A percentile compares a stretch with the other conserved stretches of the same genome.
phyloP scores from a whole-genome alignment of 2,113 vertebrate genomes.

The Xyrauchen texanus region DNA sequence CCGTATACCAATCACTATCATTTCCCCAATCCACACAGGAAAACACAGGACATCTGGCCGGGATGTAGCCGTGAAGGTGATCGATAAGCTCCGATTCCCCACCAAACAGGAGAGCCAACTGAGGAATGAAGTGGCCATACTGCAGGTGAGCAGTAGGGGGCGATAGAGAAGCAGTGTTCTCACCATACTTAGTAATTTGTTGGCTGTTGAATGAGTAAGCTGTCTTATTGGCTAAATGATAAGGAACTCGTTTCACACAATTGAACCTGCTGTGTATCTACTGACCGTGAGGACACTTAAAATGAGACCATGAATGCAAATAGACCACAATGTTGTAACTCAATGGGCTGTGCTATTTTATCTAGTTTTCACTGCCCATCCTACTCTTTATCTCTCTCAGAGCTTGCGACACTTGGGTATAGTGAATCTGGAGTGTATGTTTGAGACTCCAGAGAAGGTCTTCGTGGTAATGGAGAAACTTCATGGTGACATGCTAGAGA shows the following conservation, averaged over 20 bases:
- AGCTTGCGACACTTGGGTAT: conserved; percentile 86
- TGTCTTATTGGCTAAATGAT: neutral
- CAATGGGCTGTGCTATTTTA: too few species aligned
- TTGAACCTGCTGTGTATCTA: neutral
- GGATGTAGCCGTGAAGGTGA: conserved; percentile 78
- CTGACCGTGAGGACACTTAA: neutral
- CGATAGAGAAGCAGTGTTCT: conserved; percentile 3
- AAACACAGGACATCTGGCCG: conserved; percentile 73
- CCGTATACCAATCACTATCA: neutral
- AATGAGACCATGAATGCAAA: conserved; percentile 14
- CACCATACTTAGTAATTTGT: neutral
- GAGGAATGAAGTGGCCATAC: conserved; percentile 81
- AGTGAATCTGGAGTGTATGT: conserved; percentile 90
- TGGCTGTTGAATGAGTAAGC: neutral
- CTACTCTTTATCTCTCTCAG: conserved; percentile 57
- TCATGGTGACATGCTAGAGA: conserved; percentile 89
- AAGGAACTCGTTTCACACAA: conserved; percentile 5
- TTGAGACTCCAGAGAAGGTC: conserved; percentile 89
- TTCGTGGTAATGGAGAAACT: conserved; percentile 93
- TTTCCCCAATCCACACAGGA: conserved; percentile 58
- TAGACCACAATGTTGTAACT: neutral
- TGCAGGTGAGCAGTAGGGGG: conserved; percentile 74
- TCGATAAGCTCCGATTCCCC: conserved; percentile 81
- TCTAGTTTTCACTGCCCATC: neutral
- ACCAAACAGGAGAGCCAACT: conserved; percentile 82